Conservation (phyloP, 1,140 invertebrate genomes). For the Monochamus saltuarius region DNA sequence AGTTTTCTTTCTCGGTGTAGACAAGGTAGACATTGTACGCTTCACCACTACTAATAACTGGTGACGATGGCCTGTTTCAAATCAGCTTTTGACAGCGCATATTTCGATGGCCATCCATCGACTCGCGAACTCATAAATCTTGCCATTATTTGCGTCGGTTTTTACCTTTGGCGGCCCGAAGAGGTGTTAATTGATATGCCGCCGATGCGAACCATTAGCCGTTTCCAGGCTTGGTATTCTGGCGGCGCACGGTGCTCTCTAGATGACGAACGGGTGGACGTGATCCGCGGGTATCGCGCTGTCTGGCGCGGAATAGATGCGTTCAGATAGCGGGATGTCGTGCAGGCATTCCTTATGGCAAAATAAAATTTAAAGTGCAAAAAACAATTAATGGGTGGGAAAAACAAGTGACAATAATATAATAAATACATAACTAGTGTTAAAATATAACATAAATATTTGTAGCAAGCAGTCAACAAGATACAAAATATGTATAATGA, state of each 20-base stretch:
- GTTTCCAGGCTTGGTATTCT: slow-evolving; percentile 17
- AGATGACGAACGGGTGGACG: slow-evolving; percentile 28
- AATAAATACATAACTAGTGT: too few relatives aligned
- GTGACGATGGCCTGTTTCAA: too few relatives aligned
- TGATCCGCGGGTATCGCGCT: slow-evolving; percentile 25
- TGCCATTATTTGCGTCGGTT: background rate
- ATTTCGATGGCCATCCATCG: background rate
- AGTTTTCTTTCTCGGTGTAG: too few relatives aligned
- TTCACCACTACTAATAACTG: too few relatives aligned
- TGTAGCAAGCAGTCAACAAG: too few relatives aligned
- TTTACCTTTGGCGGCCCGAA: background rate
- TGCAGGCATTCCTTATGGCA: too few relatives aligned
- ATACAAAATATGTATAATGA: background rate
- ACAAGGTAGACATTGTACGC: too few relatives aligned
- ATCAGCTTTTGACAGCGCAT: too few relatives aligned
- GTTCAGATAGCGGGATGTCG: background rate
- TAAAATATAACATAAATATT: too few relatives aligned
- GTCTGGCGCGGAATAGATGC: slow-evolving; percentile 23
- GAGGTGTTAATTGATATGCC: slow-evolving; percentile 30
- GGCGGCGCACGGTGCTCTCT: slow-evolving; percentile 1
- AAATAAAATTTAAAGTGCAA: too few relatives aligned
- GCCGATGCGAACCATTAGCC: slow-evolving; percentile 22
- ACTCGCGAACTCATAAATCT: background rate
- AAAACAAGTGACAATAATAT: too few relatives aligned
- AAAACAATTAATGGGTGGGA: too few relatives aligned